Evolutionary conservation across 1,140 invertebrate genomes (phyloP).

Genomic region (Pogonus chalceus): DNA sequence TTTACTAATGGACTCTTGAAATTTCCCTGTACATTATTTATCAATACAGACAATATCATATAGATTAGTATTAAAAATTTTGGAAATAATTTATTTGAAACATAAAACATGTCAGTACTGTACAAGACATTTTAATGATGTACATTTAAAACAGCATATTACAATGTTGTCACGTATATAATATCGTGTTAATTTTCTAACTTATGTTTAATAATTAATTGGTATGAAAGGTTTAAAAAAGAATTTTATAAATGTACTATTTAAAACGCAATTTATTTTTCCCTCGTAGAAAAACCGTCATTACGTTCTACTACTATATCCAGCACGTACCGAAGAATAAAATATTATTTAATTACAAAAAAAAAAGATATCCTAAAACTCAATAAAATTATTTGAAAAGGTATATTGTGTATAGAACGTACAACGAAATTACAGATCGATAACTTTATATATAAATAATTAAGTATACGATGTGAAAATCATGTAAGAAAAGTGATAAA

Average conservation of each 20-base stretch:
- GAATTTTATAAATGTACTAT: not conserved
- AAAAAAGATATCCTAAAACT: not conserved
- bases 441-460: not conserved
- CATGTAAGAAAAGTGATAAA: not conserved
- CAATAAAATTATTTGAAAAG: not conserved
- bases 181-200: too few relatives aligned
- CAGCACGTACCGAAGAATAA: not conserved
- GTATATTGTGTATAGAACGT: not conserved
- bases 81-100: too few relatives aligned
- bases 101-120: too few relatives aligned
- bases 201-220: too few relatives aligned
- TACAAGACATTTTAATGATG: too few relatives aligned
- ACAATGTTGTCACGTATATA: too few relatives aligned
- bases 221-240: not conserved
- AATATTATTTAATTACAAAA: not conserved
- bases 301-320: not conserved
- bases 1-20: too few relatives aligned
- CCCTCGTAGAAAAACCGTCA: not conserved
- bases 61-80: too few relatives aligned
- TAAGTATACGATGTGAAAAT: not conserved
- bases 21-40: too few relatives aligned
- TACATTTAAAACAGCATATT: too few relatives aligned
- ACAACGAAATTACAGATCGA: not conserved
- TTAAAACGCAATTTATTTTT: conserved; percentile 1
- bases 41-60: too few relatives aligned